These are phyloP conservation scores for Phragmatobia fuliginosa DNA, from an alignment of 2,888 invertebrate genomes.

Conservation along the genomic window DNA sequence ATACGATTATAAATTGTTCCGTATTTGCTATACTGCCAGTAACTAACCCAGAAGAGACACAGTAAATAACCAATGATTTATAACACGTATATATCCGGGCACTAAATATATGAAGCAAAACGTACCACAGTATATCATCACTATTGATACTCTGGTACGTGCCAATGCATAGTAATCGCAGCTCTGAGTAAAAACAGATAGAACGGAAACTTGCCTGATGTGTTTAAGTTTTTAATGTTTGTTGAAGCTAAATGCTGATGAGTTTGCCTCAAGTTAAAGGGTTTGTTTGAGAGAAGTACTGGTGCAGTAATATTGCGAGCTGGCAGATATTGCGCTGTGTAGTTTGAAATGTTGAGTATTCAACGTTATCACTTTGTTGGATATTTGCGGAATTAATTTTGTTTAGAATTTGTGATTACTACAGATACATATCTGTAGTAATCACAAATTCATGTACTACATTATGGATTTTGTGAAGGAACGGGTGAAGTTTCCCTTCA, in stretches of 20 bases:
- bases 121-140: background rate
- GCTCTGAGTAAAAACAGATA: slow-evolving; percentile 19
- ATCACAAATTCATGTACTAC: too few species aligned
- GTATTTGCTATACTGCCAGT: background rate
- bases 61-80: slow-evolving; percentile 10
- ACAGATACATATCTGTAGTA: too few species aligned
- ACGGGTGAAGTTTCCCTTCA: too few species aligned
- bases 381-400: background rate
- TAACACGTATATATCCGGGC: slow-evolving; percentile 4
- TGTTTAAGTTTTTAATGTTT: slow-evolving; percentile 27
- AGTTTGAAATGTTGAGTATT: background rate
- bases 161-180: slow-evolving; percentile 50
- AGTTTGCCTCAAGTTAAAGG: slow-evolving; percentile 14
- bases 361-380: background rate
- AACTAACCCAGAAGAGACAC: background rate
- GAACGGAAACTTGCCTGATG: slow-evolving; percentile 15
- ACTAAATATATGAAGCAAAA: slow-evolving; percentile 10
- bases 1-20: background rate
- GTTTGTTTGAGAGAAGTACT: slow-evolving; percentile 11
- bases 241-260: slow-evolving; percentile 18
- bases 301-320: slow-evolving; percentile 10
- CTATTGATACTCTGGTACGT: slow-evolving; percentile 32
- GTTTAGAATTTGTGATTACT: background rate
- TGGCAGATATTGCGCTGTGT: slow-evolving; percentile 1
- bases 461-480: too few species aligned